Evolutionary conservation across 2,797 vertebrate species (phyloP).

Genomic region (Poeciliopsis paucimaculata): DNA sequence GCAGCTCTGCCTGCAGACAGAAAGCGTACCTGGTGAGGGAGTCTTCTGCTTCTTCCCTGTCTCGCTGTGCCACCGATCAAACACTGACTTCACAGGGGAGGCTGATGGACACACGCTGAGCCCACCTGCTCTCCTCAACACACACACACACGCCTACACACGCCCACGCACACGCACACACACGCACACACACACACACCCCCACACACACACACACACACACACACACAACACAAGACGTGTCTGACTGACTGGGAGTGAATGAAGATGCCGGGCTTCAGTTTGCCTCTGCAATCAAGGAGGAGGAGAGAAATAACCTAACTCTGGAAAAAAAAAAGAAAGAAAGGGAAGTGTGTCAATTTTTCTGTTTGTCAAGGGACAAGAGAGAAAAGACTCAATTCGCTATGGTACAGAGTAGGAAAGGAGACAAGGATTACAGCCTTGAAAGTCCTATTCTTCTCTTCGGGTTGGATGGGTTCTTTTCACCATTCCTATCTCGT

Average conservation of each 20-base stretch:
- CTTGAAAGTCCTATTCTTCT: constrained; percentile 32
- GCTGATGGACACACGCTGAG: constrained; percentile 39
- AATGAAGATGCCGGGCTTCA: constrained; percentile 9
- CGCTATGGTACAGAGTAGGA: constrained; percentile 12
- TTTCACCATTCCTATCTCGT: constrained; percentile 72
- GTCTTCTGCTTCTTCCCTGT: constrained; percentile 20
- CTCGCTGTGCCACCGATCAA: constrained; percentile 48
- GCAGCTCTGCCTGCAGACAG: constrained; percentile 39
- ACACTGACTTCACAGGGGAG: constrained; percentile 45
- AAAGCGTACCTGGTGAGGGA: constrained; percentile 37
- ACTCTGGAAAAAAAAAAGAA: constrained; percentile 1
- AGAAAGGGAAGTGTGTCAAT: constrained; percentile 17
- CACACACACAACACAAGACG: background rate
- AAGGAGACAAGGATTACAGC: constrained; percentile 39
- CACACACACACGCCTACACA: constrained; percentile 11
- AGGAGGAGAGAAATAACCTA: constrained; percentile 7
- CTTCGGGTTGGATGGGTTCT: constrained; percentile 46
- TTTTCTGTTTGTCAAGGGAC: background rate
- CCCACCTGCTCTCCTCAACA: constrained; percentile 49
- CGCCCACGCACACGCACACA: background rate
- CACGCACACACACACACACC: constrained; percentile 18
- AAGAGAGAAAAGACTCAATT: constrained; percentile 17
- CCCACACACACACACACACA: constrained; percentile 3
- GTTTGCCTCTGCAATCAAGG: constrained; percentile 25
- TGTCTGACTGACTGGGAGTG: background rate